Evolutionary conservation across 2,888 invertebrate genomes (phyloP), one percentile per base, ranked within the genome.

Genomic region (Platycheirus albimanus): DNA sequence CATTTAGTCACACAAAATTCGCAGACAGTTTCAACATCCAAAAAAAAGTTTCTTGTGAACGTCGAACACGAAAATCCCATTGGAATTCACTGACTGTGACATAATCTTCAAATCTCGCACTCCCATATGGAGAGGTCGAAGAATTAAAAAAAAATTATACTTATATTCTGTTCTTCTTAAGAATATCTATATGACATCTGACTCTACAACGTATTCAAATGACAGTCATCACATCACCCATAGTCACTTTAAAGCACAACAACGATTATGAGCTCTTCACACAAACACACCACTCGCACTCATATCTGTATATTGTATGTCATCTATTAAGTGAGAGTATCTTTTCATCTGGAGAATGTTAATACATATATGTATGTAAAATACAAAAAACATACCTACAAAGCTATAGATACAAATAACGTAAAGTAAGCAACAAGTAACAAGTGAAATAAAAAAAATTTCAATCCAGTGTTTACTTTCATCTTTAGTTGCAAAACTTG

Each of bases 401-500:
- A 6, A 28, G 5, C 7, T n/a, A 13, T 43, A 52, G 5, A 56
- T 20, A 56, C 24, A 15, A 28, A 11, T 51, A 56, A 24, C 58
- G 11, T 28, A 15, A 61, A 45, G n/a, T 19, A 43, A 20, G 10
- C 28, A 61, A 61, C 15, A 58, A 28, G 10, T 4, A 19, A 17
- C 0, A 24, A 41, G 7, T 41, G 41, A 41, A 41, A 28, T 43
- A 24, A 56, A 36, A 56, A 49, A 38, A 51, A 66, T n/a, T n/a
- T n/a, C 28, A 43, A 28, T 8, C 10, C 61, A 24, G 56, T 47
- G 28, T 49, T 70, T 70, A 70, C 70, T 70, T 58, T 70, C 70
- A 58, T 71, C 70, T 71, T 71, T 19, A 61, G 70, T 61, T 70
- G 56, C 58, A 49, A 15, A 70, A 58, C 56, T 58, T 70, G 49